These are phyloP conservation scores for Tautogolabrus adspersus DNA, from an alignment of 2,113 vertebrate species.

Conservation along the genomic window DNA sequence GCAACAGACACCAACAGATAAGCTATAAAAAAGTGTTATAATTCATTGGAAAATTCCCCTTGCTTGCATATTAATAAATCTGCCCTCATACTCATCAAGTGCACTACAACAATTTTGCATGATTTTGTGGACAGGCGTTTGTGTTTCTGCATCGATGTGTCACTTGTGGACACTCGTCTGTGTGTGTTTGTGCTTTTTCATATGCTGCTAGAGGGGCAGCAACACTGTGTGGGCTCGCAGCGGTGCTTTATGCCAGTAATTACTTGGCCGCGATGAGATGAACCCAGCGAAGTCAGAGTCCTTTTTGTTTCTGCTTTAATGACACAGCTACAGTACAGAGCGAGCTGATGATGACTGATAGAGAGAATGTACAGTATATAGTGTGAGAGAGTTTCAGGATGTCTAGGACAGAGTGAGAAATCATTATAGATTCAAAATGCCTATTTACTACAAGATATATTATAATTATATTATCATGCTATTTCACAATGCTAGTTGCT, in stretches of 20 bases:
- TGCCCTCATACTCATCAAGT: neutral
- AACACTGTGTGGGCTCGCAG: conserved; percentile 44
- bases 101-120: neutral
- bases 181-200: conserved; percentile 21
- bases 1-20: neutral
- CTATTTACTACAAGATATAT: too few relatives aligned
- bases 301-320: conserved; percentile 58
- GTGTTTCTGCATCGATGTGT: neutral
- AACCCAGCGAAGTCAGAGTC: conserved; percentile 49
- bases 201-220: conserved; percentile 28
- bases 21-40: conserved; percentile 1
- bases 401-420: neutral
- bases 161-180: conserved; percentile 4
- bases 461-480: too few relatives aligned
- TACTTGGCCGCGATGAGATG: conserved; percentile 55
- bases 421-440: neutral
- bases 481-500: too few relatives aligned
- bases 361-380: conserved; percentile 6
- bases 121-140: neutral
- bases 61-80: neutral
- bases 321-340: conserved; percentile 29
- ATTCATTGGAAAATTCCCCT: neutral
- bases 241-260: conserved; percentile 61
- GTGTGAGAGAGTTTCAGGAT: neutral
- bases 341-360: conserved; percentile 32